Percentiles rank a stretch among this genome's conserved stretches.
phyloP scores from a whole-genome alignment of 2,888 invertebrate genomes.

The Mesorhabditis sp. region DNA sequence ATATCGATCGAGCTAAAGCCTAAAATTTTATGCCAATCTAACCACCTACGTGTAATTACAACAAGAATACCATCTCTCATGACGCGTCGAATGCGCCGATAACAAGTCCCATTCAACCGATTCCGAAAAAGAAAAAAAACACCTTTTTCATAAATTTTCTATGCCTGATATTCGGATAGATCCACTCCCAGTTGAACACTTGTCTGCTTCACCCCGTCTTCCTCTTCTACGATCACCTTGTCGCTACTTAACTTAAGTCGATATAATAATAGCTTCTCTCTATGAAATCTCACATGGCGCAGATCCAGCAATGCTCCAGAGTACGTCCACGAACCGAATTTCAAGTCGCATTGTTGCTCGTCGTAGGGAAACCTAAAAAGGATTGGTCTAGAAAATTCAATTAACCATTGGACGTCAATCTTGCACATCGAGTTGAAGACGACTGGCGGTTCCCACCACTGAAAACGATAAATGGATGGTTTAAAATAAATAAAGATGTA shows the following conservation, averaged over 20 bases:
- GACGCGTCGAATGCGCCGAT: slow-evolving; percentile 64
- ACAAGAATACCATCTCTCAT: slow-evolving; percentile 66
- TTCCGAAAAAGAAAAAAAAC: slow-evolving; percentile 25
- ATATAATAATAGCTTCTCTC: not conserved
- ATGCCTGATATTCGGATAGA: slow-evolving; percentile 40
- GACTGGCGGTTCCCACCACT: slow-evolving; percentile 49
- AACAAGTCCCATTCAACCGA: slow-evolving; percentile 57
- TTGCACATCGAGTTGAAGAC: slow-evolving; percentile 54
- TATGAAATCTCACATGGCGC: slow-evolving; percentile 41
- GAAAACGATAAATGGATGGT: not conserved
- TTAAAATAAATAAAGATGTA: too few species aligned
- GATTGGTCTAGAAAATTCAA: slow-evolving; percentile 4
- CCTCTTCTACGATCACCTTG: slow-evolving; percentile 20
- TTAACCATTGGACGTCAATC: slow-evolving; percentile 53
- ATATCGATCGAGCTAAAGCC: slow-evolving; percentile 52
- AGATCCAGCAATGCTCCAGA: slow-evolving; percentile 53
- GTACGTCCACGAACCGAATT: slow-evolving; percentile 57
- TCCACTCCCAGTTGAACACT: slow-evolving; percentile 46
- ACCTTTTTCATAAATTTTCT: slow-evolving; percentile 2
- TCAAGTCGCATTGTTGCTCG: slow-evolving; percentile 53
- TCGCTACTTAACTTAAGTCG: slow-evolving; percentile 32
- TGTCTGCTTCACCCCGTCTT: slow-evolving; percentile 31
- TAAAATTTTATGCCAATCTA: too few species aligned
- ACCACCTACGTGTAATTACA: slow-evolving; percentile 52
- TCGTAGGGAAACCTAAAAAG: slow-evolving; percentile 52